Evolutionary conservation across 2,888 invertebrate genomes (phyloP), one percentile per base, ranked within the genome.

Genomic region (Mamestra brassicae): DNA sequence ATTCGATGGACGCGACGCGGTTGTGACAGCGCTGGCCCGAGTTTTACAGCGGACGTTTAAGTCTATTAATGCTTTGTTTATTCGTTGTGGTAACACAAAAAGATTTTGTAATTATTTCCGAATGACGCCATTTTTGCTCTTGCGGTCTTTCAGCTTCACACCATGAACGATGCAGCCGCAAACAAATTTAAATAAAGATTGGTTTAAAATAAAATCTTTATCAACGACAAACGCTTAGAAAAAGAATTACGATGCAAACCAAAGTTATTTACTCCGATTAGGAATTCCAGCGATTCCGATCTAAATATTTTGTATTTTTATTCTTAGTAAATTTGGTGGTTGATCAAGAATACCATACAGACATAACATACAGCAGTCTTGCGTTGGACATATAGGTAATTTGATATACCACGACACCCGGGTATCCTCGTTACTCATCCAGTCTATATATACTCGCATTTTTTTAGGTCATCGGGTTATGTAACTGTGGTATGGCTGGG

Each of bases 11-110:
- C 57, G 47, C 67, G 79, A n/a, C 58, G 13, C 36, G 2, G 36
- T 45, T 3, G n/a, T 0, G 26, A 34, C 60, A 78, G 80, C 85
- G 81, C 81, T 83, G 88, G 84, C 88, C 85, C 85, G 89, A 90
- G 88, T 81, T 71, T 38, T 72, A 61, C 4, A 60, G n/a, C 60
- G 47, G 7, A 42, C 10, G 17, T 38, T 42, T 62, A 13, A 62
- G 26, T 45, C 45, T 45, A n/a, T 62, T 45, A 1, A 26, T 62
- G 62, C 3, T 62, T 62, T 62, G 6, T 61, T 38, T 42, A 42
- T 42, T n/a, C 0, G 5, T 61, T 42, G n/a, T 26, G 45, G 0
- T 61, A 26, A 61, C 11, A 45, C 6, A n/a, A 26, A n/a, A 26
- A 55, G 0, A 1, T 26, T 47, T 62, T 45, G 7, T 62, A 13